A percentile compares a stretch with the other conserved stretches of the same genome.
Evolutionary conservation across 2,113 vertebrate species (phyloP).

Genomic region (Oostethus manadensis): DNA sequence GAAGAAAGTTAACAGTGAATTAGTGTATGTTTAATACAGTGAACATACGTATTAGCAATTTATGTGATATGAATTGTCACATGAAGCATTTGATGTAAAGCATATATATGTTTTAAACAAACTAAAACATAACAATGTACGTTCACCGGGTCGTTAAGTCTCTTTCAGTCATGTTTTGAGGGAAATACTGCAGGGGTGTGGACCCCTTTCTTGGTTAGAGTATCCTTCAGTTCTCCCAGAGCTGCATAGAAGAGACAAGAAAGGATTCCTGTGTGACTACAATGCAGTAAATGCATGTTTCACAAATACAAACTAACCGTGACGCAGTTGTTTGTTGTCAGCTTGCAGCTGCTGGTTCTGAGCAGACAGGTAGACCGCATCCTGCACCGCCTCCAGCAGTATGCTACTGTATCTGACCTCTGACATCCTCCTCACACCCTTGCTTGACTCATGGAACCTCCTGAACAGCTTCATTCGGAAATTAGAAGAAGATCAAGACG

Average conservation of each 20-base stretch:
- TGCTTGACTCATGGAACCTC: slow-evolving; percentile 70
- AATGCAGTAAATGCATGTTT: background rate
- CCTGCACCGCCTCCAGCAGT: slow-evolving; percentile 73
- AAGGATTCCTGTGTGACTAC: background rate
- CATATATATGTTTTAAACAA: too few relatives aligned
- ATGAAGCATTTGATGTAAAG: too few relatives aligned
- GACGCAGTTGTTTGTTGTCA: slow-evolving; percentile 48
- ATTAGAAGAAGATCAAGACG: background rate
- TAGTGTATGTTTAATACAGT: too few relatives aligned
- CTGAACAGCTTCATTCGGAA: slow-evolving; percentile 70
- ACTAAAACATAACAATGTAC: background rate
- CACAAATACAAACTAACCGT: slow-evolving; percentile 20
- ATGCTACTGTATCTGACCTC: slow-evolving; percentile 66
- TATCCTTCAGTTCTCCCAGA: slow-evolving; percentile 60
- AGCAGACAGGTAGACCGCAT: slow-evolving; percentile 62
- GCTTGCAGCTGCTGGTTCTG: slow-evolving; percentile 73
- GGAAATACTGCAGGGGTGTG: slow-evolving; percentile 8
- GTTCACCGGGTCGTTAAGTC: too few relatives aligned
- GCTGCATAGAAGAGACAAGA: slow-evolving; percentile 34
- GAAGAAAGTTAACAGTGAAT: too few relatives aligned
- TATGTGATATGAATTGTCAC: too few relatives aligned
- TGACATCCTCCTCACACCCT: slow-evolving; percentile 66
- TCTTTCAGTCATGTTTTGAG: background rate
- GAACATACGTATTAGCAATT: too few relatives aligned
- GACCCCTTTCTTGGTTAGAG: slow-evolving; percentile 33